A percentile compares a stretch with the other conserved stretches of the same genome.
Evolutionary conservation across 2,113 vertebrate genomes (phyloP).

Genomic region (Solea solea): DNA sequence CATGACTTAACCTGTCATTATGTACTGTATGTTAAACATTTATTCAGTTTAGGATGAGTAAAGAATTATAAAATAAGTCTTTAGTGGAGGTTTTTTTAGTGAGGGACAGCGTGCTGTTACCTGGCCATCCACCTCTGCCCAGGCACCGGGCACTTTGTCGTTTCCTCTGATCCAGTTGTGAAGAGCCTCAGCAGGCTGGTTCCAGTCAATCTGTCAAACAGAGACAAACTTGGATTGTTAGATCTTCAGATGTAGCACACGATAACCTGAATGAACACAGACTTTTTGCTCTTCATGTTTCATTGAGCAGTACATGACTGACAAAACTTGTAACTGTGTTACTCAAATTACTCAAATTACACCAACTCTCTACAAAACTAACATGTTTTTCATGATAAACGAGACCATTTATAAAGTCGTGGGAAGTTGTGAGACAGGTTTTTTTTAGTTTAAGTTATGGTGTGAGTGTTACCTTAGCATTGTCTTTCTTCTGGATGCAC

Average conservation of each 20-base stretch:
- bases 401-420: neutral
- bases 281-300: neutral
- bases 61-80: too few species aligned
- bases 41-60: too few species aligned
- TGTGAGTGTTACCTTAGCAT: constrained; percentile 76
- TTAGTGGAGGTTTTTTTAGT: neutral
- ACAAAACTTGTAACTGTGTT: too few species aligned
- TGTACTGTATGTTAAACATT: too few species aligned
- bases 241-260: neutral
- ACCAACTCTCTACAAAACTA: too few species aligned
- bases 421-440: neutral
- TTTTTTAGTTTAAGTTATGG: neutral
- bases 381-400: too few species aligned
- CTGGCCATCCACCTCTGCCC: constrained; percentile 87
- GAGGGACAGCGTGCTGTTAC: constrained; percentile 60
- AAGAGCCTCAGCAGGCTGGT: constrained; percentile 84
- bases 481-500: constrained; percentile 90
- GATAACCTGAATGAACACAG: neutral
- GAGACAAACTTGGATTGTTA: neutral
- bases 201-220: constrained; percentile 86
- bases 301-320: neutral
- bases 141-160: constrained; percentile 89
- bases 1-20: neutral
- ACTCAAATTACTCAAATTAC: too few species aligned
- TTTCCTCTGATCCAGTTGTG: constrained; percentile 93